These are phyloP conservation scores for Chaetogeoica ovagalla DNA, from an alignment of 2,888 invertebrate genomes.

Conservation along the genomic window DNA sequence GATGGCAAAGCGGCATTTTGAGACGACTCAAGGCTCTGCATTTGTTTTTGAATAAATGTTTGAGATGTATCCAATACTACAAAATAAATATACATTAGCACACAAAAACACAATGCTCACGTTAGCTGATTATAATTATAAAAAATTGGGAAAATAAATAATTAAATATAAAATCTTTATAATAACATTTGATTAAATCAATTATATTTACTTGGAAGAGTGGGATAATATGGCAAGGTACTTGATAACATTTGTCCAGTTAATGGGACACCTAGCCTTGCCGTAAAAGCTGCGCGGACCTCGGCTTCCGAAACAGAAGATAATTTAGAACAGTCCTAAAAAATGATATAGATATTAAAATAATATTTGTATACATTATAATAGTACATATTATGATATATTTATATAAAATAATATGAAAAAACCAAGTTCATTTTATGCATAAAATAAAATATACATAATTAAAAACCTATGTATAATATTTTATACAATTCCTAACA, in stretches of 20 bases:
- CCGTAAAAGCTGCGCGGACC: constrained; percentile 72
- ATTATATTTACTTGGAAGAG: constrained; percentile 63
- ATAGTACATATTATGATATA: too few relatives aligned
- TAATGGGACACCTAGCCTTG: constrained; percentile 68
- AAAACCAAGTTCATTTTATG: too few relatives aligned
- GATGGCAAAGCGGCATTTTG: constrained; percentile 26
- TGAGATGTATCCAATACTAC: constrained; percentile 58
- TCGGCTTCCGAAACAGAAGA: constrained; percentile 77
- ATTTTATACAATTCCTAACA: too few relatives aligned
- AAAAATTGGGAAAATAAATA: neutral
- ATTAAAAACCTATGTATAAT: too few relatives aligned
- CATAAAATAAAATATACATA: too few relatives aligned
- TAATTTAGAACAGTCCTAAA: constrained; percentile 62
- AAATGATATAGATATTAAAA: too few relatives aligned
- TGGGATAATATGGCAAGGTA: constrained; percentile 73
- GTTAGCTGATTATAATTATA: neutral
- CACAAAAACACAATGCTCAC: neutral
- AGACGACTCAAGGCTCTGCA: constrained; percentile 59
- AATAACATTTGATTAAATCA: neutral
- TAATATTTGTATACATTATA: too few relatives aligned
- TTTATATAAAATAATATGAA: too few relatives aligned
- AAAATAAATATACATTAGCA: constrained; percentile 13
- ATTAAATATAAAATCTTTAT: neutral
- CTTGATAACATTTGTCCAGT: constrained; percentile 71
- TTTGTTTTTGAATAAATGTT: constrained; percentile 63